Evolutionary conservation across 2,797 vertebrate genomes (phyloP).

Genomic region (Spinus pinus): DNA sequence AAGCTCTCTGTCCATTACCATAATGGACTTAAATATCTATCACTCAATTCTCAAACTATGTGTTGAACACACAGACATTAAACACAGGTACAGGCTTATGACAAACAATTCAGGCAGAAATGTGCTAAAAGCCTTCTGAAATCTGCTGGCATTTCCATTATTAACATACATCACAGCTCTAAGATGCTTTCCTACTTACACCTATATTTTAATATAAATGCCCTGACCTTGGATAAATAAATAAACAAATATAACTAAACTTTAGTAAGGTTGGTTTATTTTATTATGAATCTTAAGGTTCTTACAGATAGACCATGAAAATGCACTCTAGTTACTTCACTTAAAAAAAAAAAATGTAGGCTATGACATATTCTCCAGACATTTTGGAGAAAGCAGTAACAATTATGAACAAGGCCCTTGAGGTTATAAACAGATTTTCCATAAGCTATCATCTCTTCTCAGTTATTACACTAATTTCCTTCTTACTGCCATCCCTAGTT

Average conservation of each 20-base stretch:
- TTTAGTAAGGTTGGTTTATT: not conserved
- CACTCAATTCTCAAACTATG: not conserved
- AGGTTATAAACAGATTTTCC: constrained; percentile 65
- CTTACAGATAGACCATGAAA: constrained; percentile 1
- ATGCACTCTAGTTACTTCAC: not conserved
- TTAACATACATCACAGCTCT: not conserved
- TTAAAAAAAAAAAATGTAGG: not conserved
- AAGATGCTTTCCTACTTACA: not conserved
- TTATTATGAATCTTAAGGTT: not conserved
- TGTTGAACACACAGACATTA: not conserved
- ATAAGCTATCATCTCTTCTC: constrained; percentile 42
- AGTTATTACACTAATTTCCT: constrained; percentile 54
- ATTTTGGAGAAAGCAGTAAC: constrained; percentile 30
- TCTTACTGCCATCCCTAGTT: constrained; percentile 51
- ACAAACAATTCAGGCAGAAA: not conserved
- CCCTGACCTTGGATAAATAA: not conserved
- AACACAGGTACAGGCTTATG: not conserved
- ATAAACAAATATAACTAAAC: not conserved
- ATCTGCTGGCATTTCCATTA: not conserved
- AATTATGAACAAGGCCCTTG: constrained; percentile 55
- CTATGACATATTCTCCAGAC: not conserved
- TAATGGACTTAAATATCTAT: not conserved
- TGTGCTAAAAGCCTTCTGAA: not conserved
- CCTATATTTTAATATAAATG: not conserved
- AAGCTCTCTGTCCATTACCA: constrained; percentile 1